Percentiles rank a stretch among this genome's conserved stretches.
phyloP scores from a whole-genome alignment of 2,113 vertebrate genomes.

The Dromiciops gliroides region DNA sequence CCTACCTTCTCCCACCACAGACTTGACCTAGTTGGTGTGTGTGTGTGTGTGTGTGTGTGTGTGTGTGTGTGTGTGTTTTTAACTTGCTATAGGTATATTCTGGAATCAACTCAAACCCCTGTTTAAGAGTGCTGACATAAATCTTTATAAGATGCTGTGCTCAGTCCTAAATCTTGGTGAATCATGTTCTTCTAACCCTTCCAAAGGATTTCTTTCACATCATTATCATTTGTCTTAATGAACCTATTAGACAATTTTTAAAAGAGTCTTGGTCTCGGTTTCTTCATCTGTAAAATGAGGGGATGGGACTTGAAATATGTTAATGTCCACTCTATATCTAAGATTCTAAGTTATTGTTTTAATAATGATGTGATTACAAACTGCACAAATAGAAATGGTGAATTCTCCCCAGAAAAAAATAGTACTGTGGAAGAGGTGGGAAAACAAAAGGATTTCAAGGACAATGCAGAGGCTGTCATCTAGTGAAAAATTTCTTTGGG shows the following conservation, averaged over 20 bases:
- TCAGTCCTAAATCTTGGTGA: conserved; percentile 67
- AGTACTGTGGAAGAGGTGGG: background rate
- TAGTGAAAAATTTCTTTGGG: background rate
- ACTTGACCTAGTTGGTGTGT: conserved; percentile 77
- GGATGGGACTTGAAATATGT: background rate
- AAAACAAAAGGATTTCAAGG: background rate
- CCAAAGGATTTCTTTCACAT: conserved; percentile 43
- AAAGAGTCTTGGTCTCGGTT: background rate
- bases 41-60: no score
- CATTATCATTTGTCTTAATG: conserved; percentile 56
- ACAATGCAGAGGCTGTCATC: background rate
- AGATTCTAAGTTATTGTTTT: background rate
- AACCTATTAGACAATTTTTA: background rate
- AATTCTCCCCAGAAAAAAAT: conserved; percentile 44
- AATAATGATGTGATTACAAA: conserved; percentile 47
- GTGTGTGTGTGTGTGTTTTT: no score
- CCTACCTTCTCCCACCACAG: conserved; percentile 48
- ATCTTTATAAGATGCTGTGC: conserved; percentile 72
- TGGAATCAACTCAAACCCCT: conserved; percentile 70
- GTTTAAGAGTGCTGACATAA: conserved; percentile 70
- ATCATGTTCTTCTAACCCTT: conserved; percentile 38
- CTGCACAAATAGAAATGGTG: conserved; percentile 25
- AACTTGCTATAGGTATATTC: conserved; percentile 75
- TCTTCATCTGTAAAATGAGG: background rate
- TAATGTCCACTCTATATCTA: background rate